Evolutionary conservation across 2,888 invertebrate genomes (phyloP).

Genomic region (Lithodes maja): DNA sequence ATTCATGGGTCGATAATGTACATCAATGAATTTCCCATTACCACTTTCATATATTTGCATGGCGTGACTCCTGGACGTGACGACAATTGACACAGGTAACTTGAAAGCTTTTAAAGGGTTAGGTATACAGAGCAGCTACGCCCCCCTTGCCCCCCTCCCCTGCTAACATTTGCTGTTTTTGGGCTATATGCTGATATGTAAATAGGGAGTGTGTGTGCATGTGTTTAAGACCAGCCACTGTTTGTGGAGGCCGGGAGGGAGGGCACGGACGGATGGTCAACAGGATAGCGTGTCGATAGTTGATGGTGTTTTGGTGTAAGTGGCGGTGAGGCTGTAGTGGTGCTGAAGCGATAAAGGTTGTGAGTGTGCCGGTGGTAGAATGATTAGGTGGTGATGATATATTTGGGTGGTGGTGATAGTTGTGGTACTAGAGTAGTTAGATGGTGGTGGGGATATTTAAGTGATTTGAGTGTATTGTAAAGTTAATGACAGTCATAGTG

Average conservation of each 20-base stretch:
- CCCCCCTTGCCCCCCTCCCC: background rate
- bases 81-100: slow-evolving; percentile 25
- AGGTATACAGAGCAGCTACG: background rate
- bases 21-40: slow-evolving; percentile 46
- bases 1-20: slow-evolving; percentile 45
- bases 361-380: background rate
- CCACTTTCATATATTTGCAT: slow-evolving; percentile 30
- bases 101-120: slow-evolving; percentile 46
- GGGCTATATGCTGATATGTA: slow-evolving; percentile 22
- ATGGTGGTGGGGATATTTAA: background rate
- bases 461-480: background rate
- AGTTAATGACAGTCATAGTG: background rate
- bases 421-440: background rate
- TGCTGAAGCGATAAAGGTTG: background rate
- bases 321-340: background rate
- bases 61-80: slow-evolving; percentile 32
- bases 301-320: slow-evolving; percentile 7
- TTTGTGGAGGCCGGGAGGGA: background rate
- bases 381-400: background rate
- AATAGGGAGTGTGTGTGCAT: slow-evolving; percentile 35
- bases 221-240: slow-evolving; percentile 32
- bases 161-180: slow-evolving; percentile 12
- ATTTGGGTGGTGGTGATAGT: background rate
- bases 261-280: background rate
- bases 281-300: slow-evolving; percentile 6